A percentile compares a stretch with the other conserved stretches of the same genome.
phyloP scores from a whole-genome alignment of 2,113 vertebrate genomes.

The Bubo blakistoni region DNA sequence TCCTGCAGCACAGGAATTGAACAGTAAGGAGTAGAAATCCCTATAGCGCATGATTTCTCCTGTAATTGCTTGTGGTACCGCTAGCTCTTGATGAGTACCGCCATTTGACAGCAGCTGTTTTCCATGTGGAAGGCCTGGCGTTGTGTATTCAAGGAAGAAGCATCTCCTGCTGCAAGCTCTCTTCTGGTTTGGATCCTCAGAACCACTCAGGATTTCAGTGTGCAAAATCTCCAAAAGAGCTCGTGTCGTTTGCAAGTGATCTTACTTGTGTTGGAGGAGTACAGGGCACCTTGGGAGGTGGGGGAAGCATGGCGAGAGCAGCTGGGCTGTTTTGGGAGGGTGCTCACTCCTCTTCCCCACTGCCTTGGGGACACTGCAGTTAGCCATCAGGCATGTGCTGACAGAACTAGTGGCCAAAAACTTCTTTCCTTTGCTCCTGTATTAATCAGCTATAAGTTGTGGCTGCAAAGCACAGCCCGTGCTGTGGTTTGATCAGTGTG shows the following conservation, averaged over 20 bases:
- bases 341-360: not conserved
- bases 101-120: not conserved
- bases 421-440: not conserved
- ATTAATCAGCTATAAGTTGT: not conserved
- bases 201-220: not conserved
- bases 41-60: not conserved
- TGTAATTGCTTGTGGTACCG: not conserved
- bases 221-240: not conserved
- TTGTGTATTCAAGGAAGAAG: not conserved
- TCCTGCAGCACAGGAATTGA: not conserved
- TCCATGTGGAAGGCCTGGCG: not conserved
- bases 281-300: not conserved
- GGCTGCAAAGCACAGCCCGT: not conserved
- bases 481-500: not conserved
- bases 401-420: not conserved
- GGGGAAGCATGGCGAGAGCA: not conserved
- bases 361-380: not conserved
- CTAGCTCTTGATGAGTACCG: not conserved
- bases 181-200: not conserved
- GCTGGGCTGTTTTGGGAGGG: not conserved
- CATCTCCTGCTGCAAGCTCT: not conserved
- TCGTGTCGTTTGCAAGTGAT: not conserved
- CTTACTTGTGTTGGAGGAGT: not conserved
- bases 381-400: not conserved
- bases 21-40: not conserved